Evolutionary conservation across 2,888 invertebrate species (phyloP).

Genomic region (Zele albiditarsus): DNA sequence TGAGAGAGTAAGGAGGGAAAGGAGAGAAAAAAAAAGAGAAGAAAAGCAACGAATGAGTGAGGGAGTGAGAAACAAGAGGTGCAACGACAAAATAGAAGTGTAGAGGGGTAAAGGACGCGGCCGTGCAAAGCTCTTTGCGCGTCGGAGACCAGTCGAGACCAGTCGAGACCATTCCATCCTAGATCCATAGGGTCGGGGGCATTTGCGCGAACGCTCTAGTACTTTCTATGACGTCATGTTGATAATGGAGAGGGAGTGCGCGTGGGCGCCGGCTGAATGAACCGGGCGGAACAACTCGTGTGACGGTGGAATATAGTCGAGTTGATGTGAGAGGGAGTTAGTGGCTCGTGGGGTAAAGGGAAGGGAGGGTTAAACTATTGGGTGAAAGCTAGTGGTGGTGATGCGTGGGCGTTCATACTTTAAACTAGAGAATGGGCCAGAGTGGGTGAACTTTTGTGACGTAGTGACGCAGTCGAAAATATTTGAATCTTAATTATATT

Average conservation of each 20-base stretch:
- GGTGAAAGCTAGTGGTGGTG: background rate
- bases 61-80: background rate
- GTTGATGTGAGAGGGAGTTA: background rate
- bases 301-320: background rate
- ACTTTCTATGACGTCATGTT: constrained; percentile 61
- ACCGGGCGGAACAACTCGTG: constrained; percentile 22
- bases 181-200: constrained; percentile 21
- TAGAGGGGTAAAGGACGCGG: background rate
- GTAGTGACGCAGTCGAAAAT: background rate
- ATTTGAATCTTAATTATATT: too few relatives aligned
- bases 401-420: constrained; percentile 27
- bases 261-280: constrained; percentile 47
- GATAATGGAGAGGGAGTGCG: constrained; percentile 32
- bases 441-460: constrained; percentile 16
- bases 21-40: background rate
- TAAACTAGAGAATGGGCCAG: too few relatives aligned
- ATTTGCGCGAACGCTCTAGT: constrained; percentile 48
- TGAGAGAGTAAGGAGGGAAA: constrained; percentile 11
- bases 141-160: constrained; percentile 32
- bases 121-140: background rate
- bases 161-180: constrained; percentile 38
- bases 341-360: background rate
- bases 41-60: background rate
- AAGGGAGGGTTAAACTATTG: background rate
- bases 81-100: background rate